phyloP scores from a whole-genome alignment of 64 coral and sea anemone species.

The Porites lutea region DNA sequence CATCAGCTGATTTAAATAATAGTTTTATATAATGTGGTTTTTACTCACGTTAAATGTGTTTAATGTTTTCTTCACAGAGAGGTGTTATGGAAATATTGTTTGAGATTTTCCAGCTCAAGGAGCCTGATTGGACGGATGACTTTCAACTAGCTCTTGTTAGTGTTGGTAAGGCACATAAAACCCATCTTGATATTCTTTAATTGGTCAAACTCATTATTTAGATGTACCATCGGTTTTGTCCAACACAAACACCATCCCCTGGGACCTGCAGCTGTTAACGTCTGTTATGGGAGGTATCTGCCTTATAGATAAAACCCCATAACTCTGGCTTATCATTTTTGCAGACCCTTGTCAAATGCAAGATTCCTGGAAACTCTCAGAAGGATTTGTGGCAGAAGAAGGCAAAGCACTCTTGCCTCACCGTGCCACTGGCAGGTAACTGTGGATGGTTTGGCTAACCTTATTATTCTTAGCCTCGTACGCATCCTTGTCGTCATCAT shows the following conservation, averaged over 20 bases:
- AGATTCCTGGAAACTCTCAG: constrained; percentile 92
- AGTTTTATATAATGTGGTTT: too few relatives aligned
- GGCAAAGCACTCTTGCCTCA: constrained; percentile 73
- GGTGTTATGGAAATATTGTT: constrained; percentile 98
- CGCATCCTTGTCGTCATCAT: too few relatives aligned
- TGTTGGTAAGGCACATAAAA: constrained; percentile 66
- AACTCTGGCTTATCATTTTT: neutral
- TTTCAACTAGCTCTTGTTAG: constrained; percentile 89
- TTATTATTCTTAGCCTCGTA: neutral
- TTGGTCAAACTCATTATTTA: too few relatives aligned
- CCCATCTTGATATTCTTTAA: neutral
- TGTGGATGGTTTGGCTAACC: neutral
- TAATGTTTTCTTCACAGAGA: constrained; percentile 62
- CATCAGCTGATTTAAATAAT: too few relatives aligned
- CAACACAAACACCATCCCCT: too few relatives aligned
- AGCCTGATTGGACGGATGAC: constrained; percentile 95
- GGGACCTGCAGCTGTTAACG: too few relatives aligned
- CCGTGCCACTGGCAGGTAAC: constrained; percentile 79
- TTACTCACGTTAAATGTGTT: neutral
- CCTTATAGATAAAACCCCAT: too few relatives aligned
- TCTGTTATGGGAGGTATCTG: too few relatives aligned
- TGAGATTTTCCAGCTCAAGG: constrained; percentile 92
- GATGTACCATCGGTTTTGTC: too few relatives aligned
- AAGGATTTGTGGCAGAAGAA: constrained; percentile 97
- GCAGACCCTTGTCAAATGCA: constrained; percentile 96